Evolutionary conservation across 2,113 vertebrate species (phyloP).

Genomic region (Tupaia chinensis): DNA sequence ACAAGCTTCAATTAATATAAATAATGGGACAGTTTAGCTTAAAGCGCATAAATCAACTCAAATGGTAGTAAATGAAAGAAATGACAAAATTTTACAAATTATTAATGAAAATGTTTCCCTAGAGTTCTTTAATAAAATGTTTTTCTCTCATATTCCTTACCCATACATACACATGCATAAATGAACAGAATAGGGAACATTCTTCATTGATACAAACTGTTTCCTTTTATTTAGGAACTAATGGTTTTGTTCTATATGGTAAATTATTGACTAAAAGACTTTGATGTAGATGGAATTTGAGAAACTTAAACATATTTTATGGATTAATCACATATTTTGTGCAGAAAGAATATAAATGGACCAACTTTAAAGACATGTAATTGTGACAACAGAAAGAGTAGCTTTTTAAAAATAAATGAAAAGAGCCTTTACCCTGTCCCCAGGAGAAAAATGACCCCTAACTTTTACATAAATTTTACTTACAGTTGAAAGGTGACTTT

Average conservation of each 20-base stretch:
- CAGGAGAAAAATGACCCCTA: neutral
- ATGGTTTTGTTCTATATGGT: conserved; percentile 32
- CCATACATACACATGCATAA: neutral
- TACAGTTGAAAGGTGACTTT: neutral
- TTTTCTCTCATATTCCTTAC: conserved; percentile 49
- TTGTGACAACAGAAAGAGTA: neutral
- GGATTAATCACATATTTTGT: conserved; percentile 57
- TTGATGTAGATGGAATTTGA: conserved; percentile 39
- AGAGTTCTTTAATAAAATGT: conserved; percentile 67
- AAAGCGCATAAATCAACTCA: conserved; percentile 80
- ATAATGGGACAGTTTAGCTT: conserved; percentile 82
- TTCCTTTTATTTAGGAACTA: conserved; percentile 48
- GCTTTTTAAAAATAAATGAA: neutral
- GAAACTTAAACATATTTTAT: conserved; percentile 16
- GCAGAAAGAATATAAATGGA: neutral
- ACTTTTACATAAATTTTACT: neutral
- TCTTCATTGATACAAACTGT: conserved; percentile 52
- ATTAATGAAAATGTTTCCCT: conserved; percentile 60
- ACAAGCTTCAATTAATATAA: conserved; percentile 75
- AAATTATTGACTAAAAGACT: conserved; percentile 61
- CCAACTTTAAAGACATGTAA: neutral
- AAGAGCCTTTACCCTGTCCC: neutral
- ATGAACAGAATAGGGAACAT: neutral
- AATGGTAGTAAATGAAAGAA: conserved; percentile 78
- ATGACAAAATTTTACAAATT: conserved; percentile 70